Evolutionary conservation across 1,140 invertebrate species (phyloP).

Genomic region (Orussus abietinus): DNA sequence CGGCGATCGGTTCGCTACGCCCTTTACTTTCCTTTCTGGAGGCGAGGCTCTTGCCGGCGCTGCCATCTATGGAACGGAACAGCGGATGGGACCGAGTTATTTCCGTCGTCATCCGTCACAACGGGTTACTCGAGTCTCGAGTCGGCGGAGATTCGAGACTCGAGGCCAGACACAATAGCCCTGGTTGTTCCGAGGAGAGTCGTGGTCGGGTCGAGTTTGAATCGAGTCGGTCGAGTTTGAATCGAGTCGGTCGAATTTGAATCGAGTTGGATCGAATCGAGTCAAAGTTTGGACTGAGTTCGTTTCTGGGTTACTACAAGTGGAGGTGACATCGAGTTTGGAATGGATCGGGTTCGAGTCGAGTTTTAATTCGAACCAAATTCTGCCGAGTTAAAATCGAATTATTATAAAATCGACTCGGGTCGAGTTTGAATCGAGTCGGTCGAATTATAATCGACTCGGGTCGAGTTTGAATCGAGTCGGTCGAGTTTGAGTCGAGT

Average conservation of each 20-base stretch:
- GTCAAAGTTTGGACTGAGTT: too few species aligned
- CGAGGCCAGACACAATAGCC: constrained; percentile 29
- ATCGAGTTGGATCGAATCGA: too few species aligned
- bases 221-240: not conserved
- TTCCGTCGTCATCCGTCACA: constrained; percentile 46
- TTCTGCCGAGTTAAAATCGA: too few species aligned
- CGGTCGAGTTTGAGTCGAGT: constrained; percentile 1
- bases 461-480: not conserved
- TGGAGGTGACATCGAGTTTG: too few species aligned
- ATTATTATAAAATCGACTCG: too few species aligned
- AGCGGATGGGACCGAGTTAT: constrained; percentile 37
- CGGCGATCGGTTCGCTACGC: not conserved
- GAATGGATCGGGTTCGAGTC: too few species aligned
- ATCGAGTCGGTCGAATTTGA: too few species aligned
- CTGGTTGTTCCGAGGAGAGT: not conserved
- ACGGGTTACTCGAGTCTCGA: constrained; percentile 17
- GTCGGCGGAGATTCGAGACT: constrained; percentile 20
- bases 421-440: too few species aligned
- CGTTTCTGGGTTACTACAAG: too few species aligned
- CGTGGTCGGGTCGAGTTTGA: not conserved
- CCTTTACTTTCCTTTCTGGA: not conserved
- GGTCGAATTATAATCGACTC: too few species aligned
- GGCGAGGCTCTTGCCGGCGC: constrained; percentile 28
- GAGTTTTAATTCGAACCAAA: too few species aligned
- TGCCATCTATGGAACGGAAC: constrained; percentile 24